Evolutionary conservation across 2,888 invertebrate genomes (phyloP).

Genomic region (Deilephila porcellus): DNA sequence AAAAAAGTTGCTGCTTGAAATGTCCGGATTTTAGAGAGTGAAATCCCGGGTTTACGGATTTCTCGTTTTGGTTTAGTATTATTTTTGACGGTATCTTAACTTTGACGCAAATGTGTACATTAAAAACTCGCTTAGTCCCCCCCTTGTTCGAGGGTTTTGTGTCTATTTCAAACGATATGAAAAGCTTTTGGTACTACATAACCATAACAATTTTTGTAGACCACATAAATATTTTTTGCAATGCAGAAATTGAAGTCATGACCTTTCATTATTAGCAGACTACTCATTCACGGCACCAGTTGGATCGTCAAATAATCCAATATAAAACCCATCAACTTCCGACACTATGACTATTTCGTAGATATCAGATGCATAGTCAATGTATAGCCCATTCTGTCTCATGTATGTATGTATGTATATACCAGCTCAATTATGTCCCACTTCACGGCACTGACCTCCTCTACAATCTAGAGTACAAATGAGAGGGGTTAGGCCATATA

Average conservation of each 20-base stretch:
- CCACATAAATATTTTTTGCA: too few relatives aligned
- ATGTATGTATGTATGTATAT: too few relatives aligned
- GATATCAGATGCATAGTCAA: neutral
- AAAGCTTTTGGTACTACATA: neutral
- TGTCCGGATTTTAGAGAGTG: neutral
- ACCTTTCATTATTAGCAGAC: neutral
- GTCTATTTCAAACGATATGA: too few relatives aligned
- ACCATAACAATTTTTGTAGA: too few relatives aligned
- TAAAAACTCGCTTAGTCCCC: too few relatives aligned
- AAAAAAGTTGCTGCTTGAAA: constrained; percentile 2
- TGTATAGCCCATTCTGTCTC: neutral
- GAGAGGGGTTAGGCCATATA: too few relatives aligned
- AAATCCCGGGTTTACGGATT: neutral
- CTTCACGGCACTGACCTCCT: too few relatives aligned
- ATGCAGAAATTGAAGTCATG: neutral
- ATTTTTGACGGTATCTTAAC: neutral
- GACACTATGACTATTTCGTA: neutral
- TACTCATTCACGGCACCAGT: neutral
- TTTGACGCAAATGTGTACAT: too few relatives aligned
- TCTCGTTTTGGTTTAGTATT: neutral
- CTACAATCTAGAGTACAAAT: too few relatives aligned
- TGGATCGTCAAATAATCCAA: neutral
- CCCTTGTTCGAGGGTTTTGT: too few relatives aligned
- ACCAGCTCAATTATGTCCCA: too few relatives aligned
- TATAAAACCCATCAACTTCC: neutral